phyloP scores from a whole-genome alignment of 2,797 vertebrate genomes.

The Melanitta fusca region DNA sequence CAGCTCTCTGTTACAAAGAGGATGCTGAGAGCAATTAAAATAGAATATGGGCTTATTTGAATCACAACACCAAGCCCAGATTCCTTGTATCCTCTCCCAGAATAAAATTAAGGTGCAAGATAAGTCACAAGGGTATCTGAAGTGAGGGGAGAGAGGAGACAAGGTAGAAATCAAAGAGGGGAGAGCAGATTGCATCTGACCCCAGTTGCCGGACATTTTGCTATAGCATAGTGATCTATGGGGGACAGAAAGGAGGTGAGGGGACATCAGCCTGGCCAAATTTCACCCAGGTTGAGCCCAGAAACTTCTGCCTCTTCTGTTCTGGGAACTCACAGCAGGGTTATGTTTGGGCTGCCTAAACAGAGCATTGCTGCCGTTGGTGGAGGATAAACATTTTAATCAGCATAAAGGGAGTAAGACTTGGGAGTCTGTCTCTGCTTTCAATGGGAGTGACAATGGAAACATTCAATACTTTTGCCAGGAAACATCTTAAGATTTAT shows the following conservation, averaged over 20 bases:
- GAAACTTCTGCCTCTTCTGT: not conserved
- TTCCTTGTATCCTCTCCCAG: not conserved
- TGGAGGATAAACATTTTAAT: constrained; percentile 17
- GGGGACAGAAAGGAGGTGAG: not conserved
- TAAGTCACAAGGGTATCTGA: not conserved
- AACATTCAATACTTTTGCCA: constrained; percentile 25
- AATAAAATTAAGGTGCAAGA: not conserved
- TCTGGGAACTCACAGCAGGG: not conserved
- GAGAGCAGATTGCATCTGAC: not conserved
- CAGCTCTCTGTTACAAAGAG: not conserved
- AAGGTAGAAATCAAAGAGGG: not conserved
- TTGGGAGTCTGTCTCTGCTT: not conserved
- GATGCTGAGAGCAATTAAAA: not conserved
- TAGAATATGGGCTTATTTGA: not conserved
- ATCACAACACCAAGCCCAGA: not conserved
- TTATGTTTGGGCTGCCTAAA: not conserved
- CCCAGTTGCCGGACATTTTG: not conserved
- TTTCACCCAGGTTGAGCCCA: not conserved
- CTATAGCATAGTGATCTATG: fast-evolving
- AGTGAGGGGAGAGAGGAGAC: not conserved
- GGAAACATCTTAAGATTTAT: constrained; percentile 4
- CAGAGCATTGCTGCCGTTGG: not conserved
- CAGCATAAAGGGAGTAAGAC: not conserved
- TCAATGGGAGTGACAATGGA: constrained; percentile 28
- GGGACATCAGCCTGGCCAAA: not conserved